Percentiles rank a stretch among this genome's conserved stretches.
Evolutionary conservation across 2,888 invertebrate species (phyloP).

Genomic region (Protophormia terraenovae): DNA sequence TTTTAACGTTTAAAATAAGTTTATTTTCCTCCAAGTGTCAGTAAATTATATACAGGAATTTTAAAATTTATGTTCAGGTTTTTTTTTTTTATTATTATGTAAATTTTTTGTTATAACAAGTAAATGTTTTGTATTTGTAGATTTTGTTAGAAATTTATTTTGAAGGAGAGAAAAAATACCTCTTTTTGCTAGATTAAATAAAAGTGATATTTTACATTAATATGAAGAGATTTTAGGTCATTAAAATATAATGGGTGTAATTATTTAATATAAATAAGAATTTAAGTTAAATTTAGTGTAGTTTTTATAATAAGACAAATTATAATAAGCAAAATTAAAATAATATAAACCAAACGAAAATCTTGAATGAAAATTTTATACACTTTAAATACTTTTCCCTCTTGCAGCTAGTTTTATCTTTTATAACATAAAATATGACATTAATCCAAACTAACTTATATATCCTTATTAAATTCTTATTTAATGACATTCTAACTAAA

Average conservation of each 20-base stretch:
- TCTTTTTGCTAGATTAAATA: not conserved
- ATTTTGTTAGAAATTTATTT: conserved; percentile 6
- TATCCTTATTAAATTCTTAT: not conserved
- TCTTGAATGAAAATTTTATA: too few relatives aligned
- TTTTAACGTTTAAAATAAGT: conserved; percentile 56
- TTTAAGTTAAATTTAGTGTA: not conserved
- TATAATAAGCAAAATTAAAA: too few relatives aligned
- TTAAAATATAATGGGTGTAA: not conserved
- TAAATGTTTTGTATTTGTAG: conserved; percentile 9
- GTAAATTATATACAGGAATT: conserved; percentile 67
- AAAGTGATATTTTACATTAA: not conserved
- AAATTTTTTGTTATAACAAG: conserved; percentile 20
- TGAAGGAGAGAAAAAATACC: not conserved
- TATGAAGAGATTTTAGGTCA: not conserved
- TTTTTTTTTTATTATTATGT: conserved; percentile 31
- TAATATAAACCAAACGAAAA: too few relatives aligned
- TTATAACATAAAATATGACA: too few relatives aligned
- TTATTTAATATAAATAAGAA: not conserved
- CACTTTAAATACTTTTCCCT: too few relatives aligned
- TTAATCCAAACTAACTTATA: too few relatives aligned
- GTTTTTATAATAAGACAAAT: too few relatives aligned
- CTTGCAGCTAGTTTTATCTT: too few relatives aligned
- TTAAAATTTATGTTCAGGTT: conserved; percentile 59
- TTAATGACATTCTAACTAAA: not conserved
- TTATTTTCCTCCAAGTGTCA: conserved; percentile 60